Evolutionary conservation across 2,113 vertebrate species (phyloP).

Genomic region (Saccopteryx leptura): DNA sequence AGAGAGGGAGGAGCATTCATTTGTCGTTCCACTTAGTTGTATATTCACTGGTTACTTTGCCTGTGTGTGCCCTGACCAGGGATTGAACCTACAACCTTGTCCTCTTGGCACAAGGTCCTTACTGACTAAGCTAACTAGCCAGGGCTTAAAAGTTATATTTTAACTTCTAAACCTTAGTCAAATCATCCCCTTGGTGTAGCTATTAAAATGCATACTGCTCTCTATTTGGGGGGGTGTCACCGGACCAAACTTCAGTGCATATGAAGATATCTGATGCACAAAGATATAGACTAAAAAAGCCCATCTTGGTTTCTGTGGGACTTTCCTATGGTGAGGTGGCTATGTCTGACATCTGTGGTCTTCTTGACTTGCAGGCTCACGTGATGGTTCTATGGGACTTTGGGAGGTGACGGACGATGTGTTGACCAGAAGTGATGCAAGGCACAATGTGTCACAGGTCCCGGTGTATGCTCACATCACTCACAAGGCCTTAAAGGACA

Average conservation of each 20-base stretch:
- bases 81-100: background rate
- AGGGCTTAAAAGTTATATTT: slow-evolving; percentile 15
- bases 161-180: background rate
- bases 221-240: background rate
- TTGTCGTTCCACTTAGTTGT: too few relatives aligned
- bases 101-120: too few relatives aligned
- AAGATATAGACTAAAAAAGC: background rate
- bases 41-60: too few relatives aligned
- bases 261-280: background rate
- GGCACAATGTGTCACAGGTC: slow-evolving; percentile 91
- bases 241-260: background rate
- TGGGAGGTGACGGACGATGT: slow-evolving; percentile 98
- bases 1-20: background rate
- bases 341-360: slow-evolving; percentile 19
- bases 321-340: background rate
- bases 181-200: background rate
- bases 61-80: background rate
- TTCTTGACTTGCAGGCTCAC: slow-evolving; percentile 92
- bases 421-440: slow-evolving; percentile 91
- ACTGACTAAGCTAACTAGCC: background rate
- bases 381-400: slow-evolving; percentile 98
- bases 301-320: background rate
- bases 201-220: slow-evolving; percentile 1
- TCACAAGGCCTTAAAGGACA: slow-evolving; percentile 97
- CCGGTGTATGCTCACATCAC: slow-evolving; percentile 97